These are phyloP conservation scores for Rhabdornis inornatus DNA, from an alignment of 2,113 vertebrate genomes.

Conservation along the genomic window DNA sequence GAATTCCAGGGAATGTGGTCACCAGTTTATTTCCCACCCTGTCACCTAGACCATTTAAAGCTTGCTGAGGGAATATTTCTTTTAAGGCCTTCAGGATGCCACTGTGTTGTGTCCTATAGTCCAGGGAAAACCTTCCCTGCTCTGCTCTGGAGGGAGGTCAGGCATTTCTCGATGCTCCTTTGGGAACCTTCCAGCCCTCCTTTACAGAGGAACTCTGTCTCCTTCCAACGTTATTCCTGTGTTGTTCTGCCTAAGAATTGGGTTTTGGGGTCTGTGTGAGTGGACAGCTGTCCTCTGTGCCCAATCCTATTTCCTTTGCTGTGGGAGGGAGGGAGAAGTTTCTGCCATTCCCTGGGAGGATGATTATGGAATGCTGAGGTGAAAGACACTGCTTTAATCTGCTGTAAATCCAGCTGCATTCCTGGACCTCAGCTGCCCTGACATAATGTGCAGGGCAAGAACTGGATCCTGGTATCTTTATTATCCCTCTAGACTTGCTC, in stretches of 20 bases:
- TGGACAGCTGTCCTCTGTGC: neutral
- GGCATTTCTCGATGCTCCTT: neutral
- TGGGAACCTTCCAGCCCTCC: neutral
- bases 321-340: neutral
- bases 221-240: neutral
- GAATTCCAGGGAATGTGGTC: neutral
- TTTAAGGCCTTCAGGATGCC: neutral
- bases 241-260: neutral
- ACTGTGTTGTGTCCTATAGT: accelerated
- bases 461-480: neutral
- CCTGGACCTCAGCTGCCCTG: neutral
- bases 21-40: neutral
- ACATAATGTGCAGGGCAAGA: neutral
- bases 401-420: neutral
- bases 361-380: accelerated
- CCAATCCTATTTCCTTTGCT: neutral
- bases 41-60: neutral
- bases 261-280: neutral
- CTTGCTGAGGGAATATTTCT: neutral
- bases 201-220: neutral
- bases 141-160: neutral
- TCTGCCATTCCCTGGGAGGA: neutral
- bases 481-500: neutral
- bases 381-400: neutral
- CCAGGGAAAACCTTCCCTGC: neutral